Base-by-base conservation (phyloP, 1,140 invertebrate species). In the Thaumetopoea pityocampa region DNA sequence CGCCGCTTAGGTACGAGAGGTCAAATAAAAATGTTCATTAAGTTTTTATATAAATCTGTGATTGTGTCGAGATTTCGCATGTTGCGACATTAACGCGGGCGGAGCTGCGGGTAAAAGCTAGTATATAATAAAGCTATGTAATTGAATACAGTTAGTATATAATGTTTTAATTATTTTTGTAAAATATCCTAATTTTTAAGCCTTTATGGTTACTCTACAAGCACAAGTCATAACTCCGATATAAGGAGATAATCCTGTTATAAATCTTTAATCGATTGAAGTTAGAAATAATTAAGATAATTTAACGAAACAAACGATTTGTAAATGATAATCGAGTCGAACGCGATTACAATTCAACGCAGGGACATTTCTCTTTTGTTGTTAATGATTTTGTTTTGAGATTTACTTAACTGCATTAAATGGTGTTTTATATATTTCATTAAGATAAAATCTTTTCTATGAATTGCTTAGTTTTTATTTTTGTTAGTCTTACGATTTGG, bases 201-300 rank as follows among this genome's bases (percentile, higher is more conserved):
- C n/a, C n/a, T n/a, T n/a, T n/a, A n/a, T n/a, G n/a, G n/a, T n/a
- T n/a, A n/a, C n/a, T n/a, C n/a, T n/a, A n/a, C n/a, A n/a, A n/a
- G n/a, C n/a, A n/a, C n/a, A n/a, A n/a, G n/a, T n/a, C n/a, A n/a
- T n/a, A 55, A 57, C 43, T 11, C 9, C 35, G 62, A 51, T 65
- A 43, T 54, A 64, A 51, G 49, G 37, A 67, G 61, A 69, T 67
- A 61, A 67, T 62, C 46, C 58, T 47, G 56, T 60, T 55, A 56
- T 58, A 43, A 45, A 46, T 30, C 38, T 52, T 64, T 66, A 66
- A 70, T 70, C 58, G 68, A 70, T 68, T 64, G 59, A 50, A 66
- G 53, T 35, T 53, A 52, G 61, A 66, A 57, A 62, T 63, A 63
- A 70, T 73, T 70, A 58, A 62, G 59, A 67, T 69, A 45, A 45